Conservation (phyloP, 2,113 vertebrate species). For the Calyptomena viridis region DNA sequence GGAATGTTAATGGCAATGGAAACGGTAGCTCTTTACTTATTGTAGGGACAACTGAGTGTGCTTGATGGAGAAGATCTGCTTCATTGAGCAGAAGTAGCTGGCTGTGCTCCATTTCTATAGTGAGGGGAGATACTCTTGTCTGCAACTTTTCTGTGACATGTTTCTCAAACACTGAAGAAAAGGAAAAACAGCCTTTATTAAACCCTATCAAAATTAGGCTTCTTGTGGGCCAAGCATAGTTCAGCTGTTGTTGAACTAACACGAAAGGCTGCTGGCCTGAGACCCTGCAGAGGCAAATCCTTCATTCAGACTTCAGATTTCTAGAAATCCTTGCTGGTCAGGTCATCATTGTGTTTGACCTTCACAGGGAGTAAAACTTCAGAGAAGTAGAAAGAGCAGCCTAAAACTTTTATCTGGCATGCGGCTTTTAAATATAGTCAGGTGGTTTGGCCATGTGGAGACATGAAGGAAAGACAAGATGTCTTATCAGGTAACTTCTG, state of each 20-base stretch:
- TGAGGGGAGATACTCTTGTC: not conserved
- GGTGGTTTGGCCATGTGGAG: conserved; percentile 13
- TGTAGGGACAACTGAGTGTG: not conserved
- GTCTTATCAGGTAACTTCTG: conserved; percentile 15
- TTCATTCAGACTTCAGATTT: conserved; percentile 1
- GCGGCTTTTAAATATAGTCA: conserved; percentile 22
- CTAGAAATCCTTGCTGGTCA: conserved; percentile 4
- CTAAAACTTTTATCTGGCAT: not conserved
- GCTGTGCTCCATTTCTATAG: not conserved
- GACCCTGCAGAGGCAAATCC: not conserved
- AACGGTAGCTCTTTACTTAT: not conserved
- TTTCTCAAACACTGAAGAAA: not conserved
- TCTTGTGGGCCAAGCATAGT: not conserved
- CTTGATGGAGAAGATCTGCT: not conserved
- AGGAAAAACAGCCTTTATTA: not conserved
- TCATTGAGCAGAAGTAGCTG: not conserved
- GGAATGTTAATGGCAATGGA: not conserved
- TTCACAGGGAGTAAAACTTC: conserved; percentile 31
- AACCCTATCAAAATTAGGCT: not conserved
- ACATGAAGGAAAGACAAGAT: not conserved
- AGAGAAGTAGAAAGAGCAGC: conserved; percentile 3
- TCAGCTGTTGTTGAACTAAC: not conserved
- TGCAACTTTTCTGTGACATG: not conserved
- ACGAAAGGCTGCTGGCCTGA: not conserved
- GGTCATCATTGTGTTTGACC: conserved; percentile 19